A percentile compares a stretch with the other conserved stretches of the same genome.
phyloP scores from a whole-genome alignment of 2,888 invertebrate species.

The Synanthedon tipuliformis region DNA sequence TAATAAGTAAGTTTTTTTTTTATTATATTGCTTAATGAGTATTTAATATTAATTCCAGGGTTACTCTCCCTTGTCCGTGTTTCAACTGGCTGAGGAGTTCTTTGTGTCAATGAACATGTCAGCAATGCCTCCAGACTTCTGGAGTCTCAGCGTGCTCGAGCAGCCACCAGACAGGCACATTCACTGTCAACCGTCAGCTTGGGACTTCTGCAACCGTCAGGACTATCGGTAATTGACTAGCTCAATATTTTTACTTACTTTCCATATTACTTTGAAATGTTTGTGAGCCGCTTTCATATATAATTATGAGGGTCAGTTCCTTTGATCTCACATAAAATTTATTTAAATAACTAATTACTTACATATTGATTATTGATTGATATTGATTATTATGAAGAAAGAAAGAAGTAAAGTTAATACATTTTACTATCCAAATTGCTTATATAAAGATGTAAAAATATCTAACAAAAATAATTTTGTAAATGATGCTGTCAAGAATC shows the following conservation, averaged over 20 bases:
- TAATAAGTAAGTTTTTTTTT: too few species aligned
- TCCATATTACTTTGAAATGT: background rate
- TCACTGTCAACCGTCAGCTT: slow-evolving; percentile 91
- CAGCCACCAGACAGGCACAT: slow-evolving; percentile 82
- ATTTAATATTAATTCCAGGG: slow-evolving; percentile 64
- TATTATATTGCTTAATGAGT: too few species aligned
- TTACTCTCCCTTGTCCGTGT: slow-evolving; percentile 85
- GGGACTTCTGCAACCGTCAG: slow-evolving; percentile 92
- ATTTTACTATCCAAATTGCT: too few species aligned
- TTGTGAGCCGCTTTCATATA: background rate
- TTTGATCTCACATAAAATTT: too few species aligned
- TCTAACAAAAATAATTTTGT: too few species aligned
- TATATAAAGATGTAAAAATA: too few species aligned
- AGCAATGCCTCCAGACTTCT: slow-evolving; percentile 87
- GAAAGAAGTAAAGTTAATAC: too few species aligned
- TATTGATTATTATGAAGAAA: too few species aligned
- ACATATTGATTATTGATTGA: too few species aligned
- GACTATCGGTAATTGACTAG: slow-evolving; percentile 77
- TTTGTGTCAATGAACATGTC: slow-evolving; percentile 91
- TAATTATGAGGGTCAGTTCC: background rate
- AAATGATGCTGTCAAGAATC: too few species aligned
- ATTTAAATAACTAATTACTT: too few species aligned
- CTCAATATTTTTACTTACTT: background rate
- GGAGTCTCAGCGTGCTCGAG: slow-evolving; percentile 86
- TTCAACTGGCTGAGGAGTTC: slow-evolving; percentile 90